Conservation (phyloP, 2,113 vertebrate species). For the Sciurus niger region DNA sequence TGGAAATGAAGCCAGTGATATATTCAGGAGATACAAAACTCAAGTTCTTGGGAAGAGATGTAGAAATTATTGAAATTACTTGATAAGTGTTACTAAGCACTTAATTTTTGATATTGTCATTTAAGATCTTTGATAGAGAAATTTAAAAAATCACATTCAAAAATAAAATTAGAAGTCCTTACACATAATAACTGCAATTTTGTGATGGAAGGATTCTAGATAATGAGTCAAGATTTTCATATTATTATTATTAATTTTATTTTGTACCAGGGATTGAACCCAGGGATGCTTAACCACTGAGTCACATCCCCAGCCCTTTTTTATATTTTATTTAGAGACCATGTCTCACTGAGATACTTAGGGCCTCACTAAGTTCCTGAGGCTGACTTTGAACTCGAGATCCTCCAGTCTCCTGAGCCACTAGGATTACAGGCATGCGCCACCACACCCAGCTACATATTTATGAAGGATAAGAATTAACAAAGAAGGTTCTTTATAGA, state of each 20-base stretch:
- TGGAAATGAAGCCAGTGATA: not conserved
- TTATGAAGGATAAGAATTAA: conserved; percentile 22
- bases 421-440: too few relatives aligned
- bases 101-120: conserved; percentile 33
- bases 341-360: too few relatives aligned
- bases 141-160: conserved; percentile 21
- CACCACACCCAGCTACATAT: not conserved
- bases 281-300: not conserved
- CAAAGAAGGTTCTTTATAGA: conserved; percentile 19
- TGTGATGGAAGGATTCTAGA: conserved; percentile 9
- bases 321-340: too few relatives aligned
- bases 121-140: conserved; percentile 14
- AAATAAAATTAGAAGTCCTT: conserved; percentile 13
- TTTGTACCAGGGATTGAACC: too few relatives aligned
- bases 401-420: too few relatives aligned
- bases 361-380: too few relatives aligned
- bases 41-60: not conserved
- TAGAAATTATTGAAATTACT: not conserved
- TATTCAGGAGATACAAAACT: not conserved
- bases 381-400: too few relatives aligned
- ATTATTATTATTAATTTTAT: not conserved
- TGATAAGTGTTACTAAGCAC: conserved; percentile 46
- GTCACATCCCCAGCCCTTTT: too few relatives aligned
- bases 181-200: not conserved
- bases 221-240: not conserved